phyloP scores from a whole-genome alignment of 2,797 vertebrate species.

The Labroides dimidiatus region DNA sequence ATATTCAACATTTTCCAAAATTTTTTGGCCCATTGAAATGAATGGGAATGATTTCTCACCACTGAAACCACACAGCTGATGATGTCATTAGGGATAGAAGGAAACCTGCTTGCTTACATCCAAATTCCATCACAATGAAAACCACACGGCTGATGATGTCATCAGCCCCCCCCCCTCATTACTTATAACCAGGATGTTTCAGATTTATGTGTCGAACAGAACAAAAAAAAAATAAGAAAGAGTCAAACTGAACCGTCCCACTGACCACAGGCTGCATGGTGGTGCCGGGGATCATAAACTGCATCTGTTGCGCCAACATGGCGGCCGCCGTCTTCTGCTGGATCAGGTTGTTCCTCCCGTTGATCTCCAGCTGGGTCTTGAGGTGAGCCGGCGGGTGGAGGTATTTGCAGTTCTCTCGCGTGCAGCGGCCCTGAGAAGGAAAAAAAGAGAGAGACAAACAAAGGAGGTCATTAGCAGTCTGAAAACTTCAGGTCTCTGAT shows the following conservation, averaged over 20 bases:
- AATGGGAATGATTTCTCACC: too few relatives aligned
- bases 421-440: constrained; percentile 90
- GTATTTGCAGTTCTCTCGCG: constrained; percentile 97
- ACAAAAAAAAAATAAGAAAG: too few relatives aligned
- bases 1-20: too few relatives aligned
- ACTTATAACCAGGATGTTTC: too few relatives aligned
- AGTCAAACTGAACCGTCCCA: constrained; percentile 23
- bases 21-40: too few relatives aligned
- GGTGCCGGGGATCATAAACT: constrained; percentile 96
- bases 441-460: neutral
- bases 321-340: constrained; percentile 97
- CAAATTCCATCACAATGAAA: too few relatives aligned
- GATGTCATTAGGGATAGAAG: too few relatives aligned
- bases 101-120: too few relatives aligned
- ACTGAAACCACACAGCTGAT: too few relatives aligned
- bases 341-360: constrained; percentile 96
- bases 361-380: constrained; percentile 98
- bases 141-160: too few relatives aligned
- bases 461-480: constrained; percentile 31
- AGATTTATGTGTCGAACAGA: too few relatives aligned
- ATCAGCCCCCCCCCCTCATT: too few relatives aligned
- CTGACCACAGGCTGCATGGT: constrained; percentile 94
- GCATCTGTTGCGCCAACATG: constrained; percentile 98
- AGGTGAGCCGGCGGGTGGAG: constrained; percentile 96
- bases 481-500: constrained; percentile 25